Evolutionary conservation across 1,140 invertebrate genomes (phyloP), one percentile per base, ranked within the genome.

Genomic region (Drosophila neocordata): DNA sequence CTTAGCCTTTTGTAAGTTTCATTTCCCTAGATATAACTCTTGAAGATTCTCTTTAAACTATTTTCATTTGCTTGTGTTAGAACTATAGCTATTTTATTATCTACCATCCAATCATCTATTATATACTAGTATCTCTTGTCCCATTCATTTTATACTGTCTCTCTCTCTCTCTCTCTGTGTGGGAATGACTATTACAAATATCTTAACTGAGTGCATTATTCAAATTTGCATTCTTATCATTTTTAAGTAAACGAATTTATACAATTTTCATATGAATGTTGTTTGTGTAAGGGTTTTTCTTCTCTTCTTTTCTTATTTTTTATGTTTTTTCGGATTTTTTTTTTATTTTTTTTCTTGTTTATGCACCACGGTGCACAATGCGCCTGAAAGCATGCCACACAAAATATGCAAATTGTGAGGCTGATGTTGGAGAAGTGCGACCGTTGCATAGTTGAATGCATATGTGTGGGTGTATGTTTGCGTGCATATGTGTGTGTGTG

Each of bases 311-410:
- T 63, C 62, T 48, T 44, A 61, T 58, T 73, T 20, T 58, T 79
- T 58, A 6, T 1, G 24, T 24, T 24, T 7, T 1, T 55, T n/a
- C n/a, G n/a, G n/a, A n/a, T 53, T 72, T 69, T 76, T 75, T 20
- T 34, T 7, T 24, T 2, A 11, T 41, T 59, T 11, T 18, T 18
- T 24, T 61, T 61, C 38, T 27, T 48, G 24, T 44, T 62, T 41
- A 11, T 48, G 31, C 37, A 52, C 75, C 71, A 83, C 75, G 67
- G 69, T 84, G 77, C 80, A 65, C 72, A 70, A 63, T 67, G 81
- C 81, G 66, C 73, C 81, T 66, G 63, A 76, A 77, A 80, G 80
- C 65, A 85, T 68, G 81, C 77, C 27, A 62, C 73, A 64, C 38
- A 52, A 59, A 69, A 73, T 77, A 77, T 77, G 74, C 74, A 77